phyloP scores from a whole-genome alignment of 2,888 invertebrate species.

The Eledone cirrhosa region DNA sequence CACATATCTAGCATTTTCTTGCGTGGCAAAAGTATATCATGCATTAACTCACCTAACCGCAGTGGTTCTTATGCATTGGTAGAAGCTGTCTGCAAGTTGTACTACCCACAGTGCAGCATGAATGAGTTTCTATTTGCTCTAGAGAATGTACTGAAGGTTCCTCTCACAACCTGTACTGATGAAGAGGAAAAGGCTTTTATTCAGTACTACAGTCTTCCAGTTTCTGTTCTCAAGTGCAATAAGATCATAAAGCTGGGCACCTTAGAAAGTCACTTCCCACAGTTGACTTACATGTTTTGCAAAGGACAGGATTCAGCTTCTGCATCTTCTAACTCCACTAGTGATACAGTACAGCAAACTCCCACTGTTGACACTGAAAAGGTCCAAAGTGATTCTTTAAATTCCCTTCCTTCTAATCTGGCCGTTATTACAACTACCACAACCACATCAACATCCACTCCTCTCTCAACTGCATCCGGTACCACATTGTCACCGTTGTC shows the following conservation, averaged over 20 bases:
- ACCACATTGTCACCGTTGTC: slow-evolving; percentile 4
- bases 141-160: slow-evolving; percentile 55
- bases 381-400: neutral
- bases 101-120: slow-evolving; percentile 58
- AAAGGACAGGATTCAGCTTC: slow-evolving; percentile 16
- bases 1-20: slow-evolving; percentile 54
- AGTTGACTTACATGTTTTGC: slow-evolving; percentile 57
- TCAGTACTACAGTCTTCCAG: slow-evolving; percentile 61
- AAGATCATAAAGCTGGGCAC: slow-evolving; percentile 59
- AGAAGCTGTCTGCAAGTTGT: slow-evolving; percentile 61
- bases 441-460: neutral
- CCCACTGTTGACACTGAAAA: neutral
- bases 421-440: slow-evolving; percentile 24
- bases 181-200: slow-evolving; percentile 62
- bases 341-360: neutral
- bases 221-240: slow-evolving; percentile 59
- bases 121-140: slow-evolving; percentile 59
- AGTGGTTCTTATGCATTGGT: slow-evolving; percentile 57
- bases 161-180: slow-evolving; percentile 53
- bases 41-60: slow-evolving; percentile 49
- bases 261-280: slow-evolving; percentile 57
- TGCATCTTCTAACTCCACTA: neutral
- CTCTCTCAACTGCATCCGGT: neutral
- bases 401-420: neutral
- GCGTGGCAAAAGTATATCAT: slow-evolving; percentile 61